Conservation (phyloP, 2,113 vertebrate species). For the Lasiurus cinereus region DNA sequence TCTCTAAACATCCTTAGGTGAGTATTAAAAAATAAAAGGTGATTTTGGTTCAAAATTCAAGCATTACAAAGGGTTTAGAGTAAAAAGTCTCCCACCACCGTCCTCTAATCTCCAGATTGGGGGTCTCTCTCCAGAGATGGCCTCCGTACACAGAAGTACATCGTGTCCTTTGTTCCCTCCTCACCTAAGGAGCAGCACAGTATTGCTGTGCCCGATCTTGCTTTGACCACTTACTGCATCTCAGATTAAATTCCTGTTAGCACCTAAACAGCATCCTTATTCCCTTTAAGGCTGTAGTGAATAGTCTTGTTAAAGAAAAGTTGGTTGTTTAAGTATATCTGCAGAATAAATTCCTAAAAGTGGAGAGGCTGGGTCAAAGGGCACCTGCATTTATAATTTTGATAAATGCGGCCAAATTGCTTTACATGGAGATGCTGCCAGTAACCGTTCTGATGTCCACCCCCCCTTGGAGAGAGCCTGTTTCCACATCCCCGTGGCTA, state of each 20-base stretch:
- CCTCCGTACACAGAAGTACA: accelerated
- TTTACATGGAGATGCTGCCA: neutral
- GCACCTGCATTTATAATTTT: neutral
- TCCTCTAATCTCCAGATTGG: neutral
- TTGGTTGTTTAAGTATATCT: neutral
- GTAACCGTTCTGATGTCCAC: accelerated
- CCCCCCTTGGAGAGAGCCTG: neutral
- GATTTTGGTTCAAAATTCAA: conserved; percentile 13
- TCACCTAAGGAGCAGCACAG: neutral
- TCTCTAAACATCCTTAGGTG: neutral
- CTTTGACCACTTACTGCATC: neutral
- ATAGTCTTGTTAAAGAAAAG: neutral
- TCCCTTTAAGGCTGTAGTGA: neutral
- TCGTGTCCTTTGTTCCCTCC: neutral
- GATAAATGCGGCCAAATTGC: neutral
- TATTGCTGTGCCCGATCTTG: neutral
- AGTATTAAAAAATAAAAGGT: too few species aligned
- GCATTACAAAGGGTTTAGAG: conserved; percentile 15
- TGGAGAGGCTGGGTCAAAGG: neutral
- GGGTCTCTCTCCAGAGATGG: neutral
- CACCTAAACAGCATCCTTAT: neutral
- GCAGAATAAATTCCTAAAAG: conserved; percentile 32
- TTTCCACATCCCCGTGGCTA: neutral
- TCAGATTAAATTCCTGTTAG: neutral
- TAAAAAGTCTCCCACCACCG: neutral